Conservation (phyloP, 2,797 vertebrate species). For the Cyclura pinguis region DNA sequence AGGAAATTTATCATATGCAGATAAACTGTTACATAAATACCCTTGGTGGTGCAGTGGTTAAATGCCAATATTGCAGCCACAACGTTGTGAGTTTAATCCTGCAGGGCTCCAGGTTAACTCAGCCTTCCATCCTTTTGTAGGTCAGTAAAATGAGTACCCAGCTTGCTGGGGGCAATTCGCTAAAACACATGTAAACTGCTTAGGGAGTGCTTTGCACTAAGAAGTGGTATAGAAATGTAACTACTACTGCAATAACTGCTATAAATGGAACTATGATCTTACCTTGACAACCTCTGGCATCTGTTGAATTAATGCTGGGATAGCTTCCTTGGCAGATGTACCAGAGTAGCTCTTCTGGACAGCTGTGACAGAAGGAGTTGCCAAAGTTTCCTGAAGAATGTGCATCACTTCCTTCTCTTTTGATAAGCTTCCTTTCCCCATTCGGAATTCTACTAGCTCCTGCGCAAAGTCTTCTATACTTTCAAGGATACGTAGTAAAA, state of each 20-base stretch:
- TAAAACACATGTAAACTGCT: too few relatives aligned
- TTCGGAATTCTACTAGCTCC: constrained; percentile 94
- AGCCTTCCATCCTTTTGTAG: too few relatives aligned
- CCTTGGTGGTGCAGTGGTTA: too few relatives aligned
- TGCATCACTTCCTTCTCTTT: constrained; percentile 97
- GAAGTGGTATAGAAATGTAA: too few relatives aligned
- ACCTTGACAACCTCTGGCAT: constrained; percentile 95
- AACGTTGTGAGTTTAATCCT: too few relatives aligned
- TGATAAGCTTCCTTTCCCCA: constrained; percentile 88
- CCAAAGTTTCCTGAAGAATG: constrained; percentile 94
- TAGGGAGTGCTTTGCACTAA: too few relatives aligned
- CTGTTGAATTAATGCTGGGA: constrained; percentile 92
- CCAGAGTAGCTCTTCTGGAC: constrained; percentile 67
- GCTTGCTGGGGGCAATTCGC: too few relatives aligned
- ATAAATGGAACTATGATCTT: constrained; percentile 72
- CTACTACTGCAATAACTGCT: too few relatives aligned
- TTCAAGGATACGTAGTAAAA: constrained; percentile 93
- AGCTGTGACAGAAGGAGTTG: constrained; percentile 76
- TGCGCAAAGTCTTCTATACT: constrained; percentile 99
- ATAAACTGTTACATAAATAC: constrained; percentile 23
- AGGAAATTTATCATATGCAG: constrained; percentile 28
- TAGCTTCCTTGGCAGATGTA: constrained; percentile 78
- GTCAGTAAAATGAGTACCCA: too few relatives aligned
- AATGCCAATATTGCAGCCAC: too few relatives aligned
- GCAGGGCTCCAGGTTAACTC: too few relatives aligned